Evolutionary conservation across 2,113 vertebrate genomes (phyloP).

Genomic region (Ochotona curzoniae): DNA sequence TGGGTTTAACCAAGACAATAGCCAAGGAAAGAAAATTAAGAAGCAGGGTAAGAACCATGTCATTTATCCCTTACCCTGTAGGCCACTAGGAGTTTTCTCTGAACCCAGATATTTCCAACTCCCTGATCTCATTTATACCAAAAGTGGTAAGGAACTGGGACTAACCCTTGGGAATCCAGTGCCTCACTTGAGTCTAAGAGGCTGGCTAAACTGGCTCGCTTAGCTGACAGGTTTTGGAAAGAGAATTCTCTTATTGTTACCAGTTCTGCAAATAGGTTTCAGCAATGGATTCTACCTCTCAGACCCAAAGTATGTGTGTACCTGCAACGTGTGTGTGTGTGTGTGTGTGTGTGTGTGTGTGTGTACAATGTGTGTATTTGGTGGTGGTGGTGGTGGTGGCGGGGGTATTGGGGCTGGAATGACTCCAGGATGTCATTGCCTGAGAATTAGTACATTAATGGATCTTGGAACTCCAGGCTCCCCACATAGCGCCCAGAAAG

Average conservation of each 20-base stretch:
- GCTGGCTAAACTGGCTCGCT: background rate
- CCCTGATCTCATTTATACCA: constrained; percentile 63
- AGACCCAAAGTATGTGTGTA: background rate
- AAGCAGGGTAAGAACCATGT: background rate
- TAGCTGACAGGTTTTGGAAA: background rate
- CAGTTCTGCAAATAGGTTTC: background rate
- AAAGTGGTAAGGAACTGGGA: background rate
- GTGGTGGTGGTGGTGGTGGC: background rate
- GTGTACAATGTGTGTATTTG: too few relatives aligned
- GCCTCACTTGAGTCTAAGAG: background rate
- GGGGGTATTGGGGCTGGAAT: background rate
- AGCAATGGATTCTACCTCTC: background rate
- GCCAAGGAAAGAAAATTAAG: background rate
- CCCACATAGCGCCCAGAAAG: background rate
- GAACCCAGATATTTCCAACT: constrained; percentile 27
- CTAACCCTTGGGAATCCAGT: background rate
- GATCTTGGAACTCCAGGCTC: background rate
- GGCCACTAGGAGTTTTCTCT: background rate
- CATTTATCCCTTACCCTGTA: background rate
- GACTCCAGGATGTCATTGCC: background rate
- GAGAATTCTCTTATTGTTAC: background rate
- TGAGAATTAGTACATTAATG: background rate
- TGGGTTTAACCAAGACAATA: background rate
- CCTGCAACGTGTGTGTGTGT: background rate
- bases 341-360: background rate